phyloP scores from a whole-genome alignment of 2,888 invertebrate species.

The Tryphoninae sp. region DNA sequence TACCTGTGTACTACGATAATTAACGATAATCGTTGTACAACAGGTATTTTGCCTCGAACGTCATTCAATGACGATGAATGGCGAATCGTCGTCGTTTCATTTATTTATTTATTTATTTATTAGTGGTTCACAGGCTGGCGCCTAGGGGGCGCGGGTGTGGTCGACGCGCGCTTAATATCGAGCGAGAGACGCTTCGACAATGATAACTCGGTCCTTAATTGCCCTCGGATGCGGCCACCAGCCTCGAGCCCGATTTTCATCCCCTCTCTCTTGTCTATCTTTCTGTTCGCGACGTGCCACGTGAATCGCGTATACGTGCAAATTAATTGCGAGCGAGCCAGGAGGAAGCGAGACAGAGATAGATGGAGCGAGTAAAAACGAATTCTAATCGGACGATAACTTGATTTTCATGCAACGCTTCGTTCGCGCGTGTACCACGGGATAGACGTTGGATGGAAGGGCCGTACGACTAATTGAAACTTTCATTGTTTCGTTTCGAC shows the following conservation, averaged over 20 bases:
- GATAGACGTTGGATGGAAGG: neutral
- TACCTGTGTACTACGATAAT: too few species aligned
- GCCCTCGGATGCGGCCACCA: slow-evolving; percentile 27
- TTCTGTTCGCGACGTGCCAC: neutral
- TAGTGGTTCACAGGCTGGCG: neutral
- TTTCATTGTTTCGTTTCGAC: slow-evolving; percentile 33
- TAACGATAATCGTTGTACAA: too few species aligned
- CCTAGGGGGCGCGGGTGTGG: neutral
- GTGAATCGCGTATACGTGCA: slow-evolving; percentile 7
- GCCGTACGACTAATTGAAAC: slow-evolving; percentile 43
- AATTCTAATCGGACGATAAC: slow-evolving; percentile 64
- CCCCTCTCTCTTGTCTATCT: slow-evolving; percentile 9
- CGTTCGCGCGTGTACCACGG: neutral
- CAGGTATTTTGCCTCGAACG: slow-evolving; percentile 3
- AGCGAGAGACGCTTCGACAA: slow-evolving; percentile 45
- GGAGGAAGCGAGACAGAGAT: slow-evolving; percentile 28
- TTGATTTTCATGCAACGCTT: slow-evolving; percentile 55
- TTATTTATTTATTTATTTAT: slow-evolving; percentile 4
- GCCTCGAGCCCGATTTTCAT: slow-evolving; percentile 28
- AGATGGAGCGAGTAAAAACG: slow-evolving; percentile 44
- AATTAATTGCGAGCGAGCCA: slow-evolving; percentile 44
- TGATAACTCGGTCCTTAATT: slow-evolving; percentile 54
- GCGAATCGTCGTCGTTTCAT: slow-evolving; percentile 17
- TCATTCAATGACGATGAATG: slow-evolving; percentile 7
- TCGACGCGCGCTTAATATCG: slow-evolving; percentile 32